Percentiles rank a stretch among this genome's conserved stretches.
These are phyloP conservation scores for Bicyclus anynana DNA, from an alignment of 1,140 invertebrate species.

Conservation along the genomic window DNA sequence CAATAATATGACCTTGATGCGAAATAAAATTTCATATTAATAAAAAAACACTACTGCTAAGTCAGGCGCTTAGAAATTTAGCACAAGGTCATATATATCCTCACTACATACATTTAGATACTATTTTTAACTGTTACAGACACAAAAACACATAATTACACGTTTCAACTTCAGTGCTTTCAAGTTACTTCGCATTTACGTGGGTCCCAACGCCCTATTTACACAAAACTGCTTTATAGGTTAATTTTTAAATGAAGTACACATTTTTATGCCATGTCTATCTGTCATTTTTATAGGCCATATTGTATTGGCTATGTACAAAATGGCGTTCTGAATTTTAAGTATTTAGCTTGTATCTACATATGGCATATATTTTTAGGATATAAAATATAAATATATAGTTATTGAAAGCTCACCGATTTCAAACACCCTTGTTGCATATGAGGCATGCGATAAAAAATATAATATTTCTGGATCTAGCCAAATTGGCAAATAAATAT, in stretches of 20 bases:
- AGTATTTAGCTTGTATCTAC: constrained; percentile 24
- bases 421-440: constrained; percentile 65
- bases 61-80: constrained; percentile 20
- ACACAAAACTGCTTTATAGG: constrained; percentile 10
- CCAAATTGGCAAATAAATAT: constrained; percentile 45
- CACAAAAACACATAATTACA: constrained; percentile 47
- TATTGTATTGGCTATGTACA: constrained; percentile 22
- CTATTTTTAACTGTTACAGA: constrained; percentile 54
- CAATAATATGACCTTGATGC: constrained; percentile 33
- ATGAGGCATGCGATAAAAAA: constrained; percentile 52
- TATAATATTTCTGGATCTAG: constrained; percentile 37
- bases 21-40: constrained; percentile 18
- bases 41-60: constrained; percentile 17
- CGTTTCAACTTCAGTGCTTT: constrained; percentile 33
- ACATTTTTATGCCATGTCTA: constrained; percentile 2
- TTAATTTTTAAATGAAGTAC: constrained; percentile 13
- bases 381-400: constrained; percentile 53
- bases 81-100: constrained; percentile 38
- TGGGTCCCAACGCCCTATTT: constrained; percentile 40
- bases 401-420: constrained; percentile 68
- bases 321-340: constrained; percentile 24
- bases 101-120: constrained; percentile 35
- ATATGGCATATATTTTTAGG: constrained; percentile 35
- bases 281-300: constrained; percentile 25
- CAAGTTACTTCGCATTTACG: constrained; percentile 27